These are phyloP conservation scores for Carollia perspicillata DNA, from an alignment of 2,113 vertebrate genomes.

Conservation along the genomic window DNA sequence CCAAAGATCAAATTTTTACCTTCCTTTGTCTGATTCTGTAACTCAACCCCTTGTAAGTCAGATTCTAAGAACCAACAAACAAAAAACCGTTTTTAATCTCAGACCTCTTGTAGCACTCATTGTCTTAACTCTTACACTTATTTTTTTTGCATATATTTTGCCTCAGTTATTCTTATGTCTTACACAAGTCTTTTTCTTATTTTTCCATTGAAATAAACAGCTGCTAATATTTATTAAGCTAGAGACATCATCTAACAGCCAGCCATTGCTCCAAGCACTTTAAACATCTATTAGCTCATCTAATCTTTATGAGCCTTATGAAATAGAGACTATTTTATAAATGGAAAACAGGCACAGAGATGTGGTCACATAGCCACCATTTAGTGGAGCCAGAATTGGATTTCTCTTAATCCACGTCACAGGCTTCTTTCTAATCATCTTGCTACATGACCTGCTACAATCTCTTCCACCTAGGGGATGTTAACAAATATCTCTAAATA, in stretches of 20 bases:
- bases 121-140: background rate
- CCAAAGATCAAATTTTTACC: background rate
- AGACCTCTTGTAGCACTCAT: background rate
- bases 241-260: background rate
- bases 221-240: background rate
- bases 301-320: background rate
- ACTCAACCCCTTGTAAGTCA: background rate
- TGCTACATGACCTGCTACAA: background rate
- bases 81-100: background rate
- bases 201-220: background rate
- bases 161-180: background rate
- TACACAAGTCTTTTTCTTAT: background rate
- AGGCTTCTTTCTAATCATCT: background rate
- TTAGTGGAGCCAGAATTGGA: background rate
- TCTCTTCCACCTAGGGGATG: background rate
- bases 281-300: background rate
- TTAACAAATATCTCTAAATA: constrained; percentile 2
- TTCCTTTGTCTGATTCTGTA: background rate
- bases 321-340: background rate
- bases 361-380: background rate
- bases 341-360: background rate
- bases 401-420: background rate
- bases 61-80: background rate
- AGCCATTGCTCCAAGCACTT: background rate
- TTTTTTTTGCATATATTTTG: background rate